These are phyloP conservation scores for Silurus asotus DNA, from an alignment of 2,113 vertebrate species.

Conservation along the genomic window DNA sequence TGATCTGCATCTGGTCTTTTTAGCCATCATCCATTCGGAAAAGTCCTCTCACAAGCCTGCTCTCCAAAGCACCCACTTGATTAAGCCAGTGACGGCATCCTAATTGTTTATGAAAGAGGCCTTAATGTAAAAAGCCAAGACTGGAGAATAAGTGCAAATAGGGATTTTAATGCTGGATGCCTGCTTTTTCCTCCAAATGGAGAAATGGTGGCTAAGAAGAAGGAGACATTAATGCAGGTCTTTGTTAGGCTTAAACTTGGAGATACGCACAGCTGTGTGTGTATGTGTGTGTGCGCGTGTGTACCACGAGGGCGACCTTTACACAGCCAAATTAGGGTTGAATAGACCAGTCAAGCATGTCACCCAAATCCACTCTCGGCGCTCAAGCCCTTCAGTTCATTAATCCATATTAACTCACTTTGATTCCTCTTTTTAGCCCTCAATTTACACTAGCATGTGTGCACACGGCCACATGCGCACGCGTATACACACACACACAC, in stretches of 20 bases:
- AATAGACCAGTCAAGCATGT: slow-evolving; percentile 71
- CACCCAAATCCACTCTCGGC: slow-evolving; percentile 67
- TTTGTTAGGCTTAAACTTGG: slow-evolving; percentile 68
- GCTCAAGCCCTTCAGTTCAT: slow-evolving; percentile 72
- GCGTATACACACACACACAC: neutral
- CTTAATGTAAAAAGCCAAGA: slow-evolving; percentile 58
- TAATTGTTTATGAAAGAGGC: slow-evolving; percentile 58
- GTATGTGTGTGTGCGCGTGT: slow-evolving; percentile 57
- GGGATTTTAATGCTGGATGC: slow-evolving; percentile 45
- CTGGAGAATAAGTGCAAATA: slow-evolving; percentile 43
- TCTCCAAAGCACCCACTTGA: slow-evolving; percentile 42
- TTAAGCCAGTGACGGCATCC: slow-evolving; percentile 43
- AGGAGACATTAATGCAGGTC: slow-evolving; percentile 58
- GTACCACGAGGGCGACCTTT: slow-evolving; percentile 73
- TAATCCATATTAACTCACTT: slow-evolving; percentile 72
- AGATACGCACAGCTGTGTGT: slow-evolving; percentile 57
- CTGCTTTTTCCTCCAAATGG: slow-evolving; percentile 31
- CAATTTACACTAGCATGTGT: slow-evolving; percentile 13
- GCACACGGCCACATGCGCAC: neutral
- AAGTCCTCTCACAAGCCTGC: neutral
- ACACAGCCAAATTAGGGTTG: slow-evolving; percentile 69
- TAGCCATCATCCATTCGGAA: slow-evolving; percentile 18
- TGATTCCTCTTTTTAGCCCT: slow-evolving; percentile 61
- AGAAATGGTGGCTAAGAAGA: slow-evolving; percentile 5
- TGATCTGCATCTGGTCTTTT: neutral